Conservation (phyloP, 2,888 invertebrate species). For the Tricholauxania praeusta region DNA sequence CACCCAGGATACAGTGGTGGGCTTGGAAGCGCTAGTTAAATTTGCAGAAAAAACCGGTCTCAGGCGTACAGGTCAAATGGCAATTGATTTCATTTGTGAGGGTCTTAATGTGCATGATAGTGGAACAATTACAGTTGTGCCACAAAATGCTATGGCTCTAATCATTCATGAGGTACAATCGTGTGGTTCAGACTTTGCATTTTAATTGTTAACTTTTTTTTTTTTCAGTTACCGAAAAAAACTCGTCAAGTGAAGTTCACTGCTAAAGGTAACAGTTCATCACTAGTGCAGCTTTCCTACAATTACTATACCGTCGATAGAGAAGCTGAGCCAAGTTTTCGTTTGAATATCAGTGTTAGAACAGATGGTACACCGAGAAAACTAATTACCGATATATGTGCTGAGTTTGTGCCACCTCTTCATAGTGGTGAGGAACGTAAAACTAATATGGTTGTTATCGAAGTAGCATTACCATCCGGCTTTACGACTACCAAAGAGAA, state of each 20-base stretch:
- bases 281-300: conserved; percentile 82
- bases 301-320: conserved; percentile 88
- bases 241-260: conserved; percentile 77
- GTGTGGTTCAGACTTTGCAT: background rate
- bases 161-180: conserved; percentile 81
- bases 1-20: conserved; percentile 84
- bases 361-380: conserved; percentile 82
- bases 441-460: conserved; percentile 91
- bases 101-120: conserved; percentile 45
- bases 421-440: conserved; percentile 68
- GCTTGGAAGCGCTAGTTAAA: conserved; percentile 78
- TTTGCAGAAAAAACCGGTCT: conserved; percentile 72
- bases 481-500: conserved; percentile 85
- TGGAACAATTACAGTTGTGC: conserved; percentile 70
- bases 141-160: conserved; percentile 83
- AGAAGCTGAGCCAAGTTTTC: conserved; percentile 88
- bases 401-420: conserved; percentile 71
- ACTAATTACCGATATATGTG: conserved; percentile 84
- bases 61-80: conserved; percentile 53
- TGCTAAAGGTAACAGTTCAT: conserved; percentile 85
- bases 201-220: background rate
- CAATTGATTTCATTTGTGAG: conserved; percentile 54
- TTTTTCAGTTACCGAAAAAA: conserved; percentile 54
- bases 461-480: conserved; percentile 90
- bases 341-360: conserved; percentile 87